Percentiles rank a stretch among this genome's conserved stretches.
Conservation (phyloP, 2,797 vertebrate species). For the Ciconia nigra region DNA sequence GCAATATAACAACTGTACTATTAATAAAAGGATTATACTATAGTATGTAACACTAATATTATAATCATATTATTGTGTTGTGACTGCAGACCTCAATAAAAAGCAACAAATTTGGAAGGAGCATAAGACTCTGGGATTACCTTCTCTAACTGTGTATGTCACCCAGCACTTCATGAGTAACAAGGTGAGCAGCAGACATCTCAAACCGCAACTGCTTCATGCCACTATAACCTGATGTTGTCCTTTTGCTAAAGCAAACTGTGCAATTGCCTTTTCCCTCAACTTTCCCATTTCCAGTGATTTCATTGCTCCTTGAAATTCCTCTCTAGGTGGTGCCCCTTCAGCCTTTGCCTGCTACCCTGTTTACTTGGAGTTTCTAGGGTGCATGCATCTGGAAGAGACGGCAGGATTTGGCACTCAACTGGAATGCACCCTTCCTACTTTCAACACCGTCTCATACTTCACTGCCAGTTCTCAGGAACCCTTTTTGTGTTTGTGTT, state of each 20-base stretch:
- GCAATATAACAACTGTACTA: background rate
- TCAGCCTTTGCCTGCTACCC: background rate
- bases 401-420: background rate
- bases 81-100: background rate
- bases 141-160: background rate
- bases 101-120: background rate
- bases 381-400: background rate
- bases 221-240: background rate
- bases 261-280: background rate
- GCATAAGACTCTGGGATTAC: background rate
- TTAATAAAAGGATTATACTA: background rate
- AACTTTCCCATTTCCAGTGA: background rate
- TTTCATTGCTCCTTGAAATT: background rate
- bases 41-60: background rate
- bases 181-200: background rate
- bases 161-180: background rate
- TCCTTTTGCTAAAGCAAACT: background rate
- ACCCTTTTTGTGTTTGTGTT: background rate
- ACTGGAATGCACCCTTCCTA: background rate
- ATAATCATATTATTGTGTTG: background rate
- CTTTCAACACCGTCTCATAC: background rate
- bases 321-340: background rate
- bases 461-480: background rate
- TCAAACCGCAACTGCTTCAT: background rate
- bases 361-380: background rate